Evolutionary conservation across 2,113 vertebrate species (phyloP), one percentile per base, ranked within the genome.

Genomic region (Trematocara marginatum): DNA sequence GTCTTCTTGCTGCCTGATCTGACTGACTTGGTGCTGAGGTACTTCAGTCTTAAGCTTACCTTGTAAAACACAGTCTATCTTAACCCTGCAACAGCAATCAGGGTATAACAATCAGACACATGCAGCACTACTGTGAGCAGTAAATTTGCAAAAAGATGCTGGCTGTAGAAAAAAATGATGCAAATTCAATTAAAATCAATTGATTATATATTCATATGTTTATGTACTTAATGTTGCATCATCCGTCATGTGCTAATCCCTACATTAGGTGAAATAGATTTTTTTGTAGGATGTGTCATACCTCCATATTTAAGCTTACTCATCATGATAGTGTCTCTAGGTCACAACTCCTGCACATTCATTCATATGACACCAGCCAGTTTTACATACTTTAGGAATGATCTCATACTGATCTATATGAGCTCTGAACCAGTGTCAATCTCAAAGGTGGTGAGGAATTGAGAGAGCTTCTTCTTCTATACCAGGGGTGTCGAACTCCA

Each of bases 1-100:
- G 40, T 47, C 13, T 10, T 74, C 3, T 3, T 3, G 40, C 8
- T 47, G 23, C 23, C 40, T 18, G 23, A 11, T 31, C 13, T 49
- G 15, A 18, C 9, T 76, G 42, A 47, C 18, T 10, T 74, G 66
- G 9, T 0, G 23, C 23, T 18, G 6, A 29, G 0, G 16, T 5
- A 31, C 23, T 49, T 76, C 9, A 2, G 69, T 76, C 15, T 49
- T 31, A 16, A 74, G 42, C 8, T 74, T 10, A 74, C 13, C 42
- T 18, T 76, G 42, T 49, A 76, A 49, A 31, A 45, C 23, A 61
- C 57, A 2, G 9, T 76, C 42, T 49, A 49, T 76, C 5, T 49
- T 76, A 76, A 11, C 18, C 59, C 34, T 20, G 18, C 34, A 64
- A n/a, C 34, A 64, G 59, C 6, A 23, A 49, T 18, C 15, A 7